Conservation (phyloP, 2,797 vertebrate genomes). For the Syngnathus rostellatus region DNA sequence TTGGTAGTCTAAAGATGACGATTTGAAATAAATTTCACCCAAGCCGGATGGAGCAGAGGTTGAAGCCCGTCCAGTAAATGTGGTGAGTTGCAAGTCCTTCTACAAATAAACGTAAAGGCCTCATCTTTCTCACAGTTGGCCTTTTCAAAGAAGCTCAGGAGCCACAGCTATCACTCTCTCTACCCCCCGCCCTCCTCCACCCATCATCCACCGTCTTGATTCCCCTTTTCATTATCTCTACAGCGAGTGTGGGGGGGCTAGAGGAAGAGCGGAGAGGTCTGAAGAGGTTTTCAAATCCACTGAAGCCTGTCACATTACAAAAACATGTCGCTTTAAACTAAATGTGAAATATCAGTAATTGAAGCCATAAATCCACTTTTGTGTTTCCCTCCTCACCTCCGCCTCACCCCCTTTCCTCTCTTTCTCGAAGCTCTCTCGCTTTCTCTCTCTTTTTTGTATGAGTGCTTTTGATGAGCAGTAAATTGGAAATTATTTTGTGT, state of each 20-base stretch:
- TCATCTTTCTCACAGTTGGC: slow-evolving; percentile 27
- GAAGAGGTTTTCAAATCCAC: slow-evolving; percentile 79
- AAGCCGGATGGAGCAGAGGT: slow-evolving; percentile 35
- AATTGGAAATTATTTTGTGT: slow-evolving; percentile 87
- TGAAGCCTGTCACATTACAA: slow-evolving; percentile 88
- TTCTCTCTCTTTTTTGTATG: slow-evolving; percentile 40
- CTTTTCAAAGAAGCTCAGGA: slow-evolving; percentile 55
- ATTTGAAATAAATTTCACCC: slow-evolving; percentile 33
- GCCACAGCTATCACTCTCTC: slow-evolving; percentile 60
- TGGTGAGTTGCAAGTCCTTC: slow-evolving; percentile 44
- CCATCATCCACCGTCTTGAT: slow-evolving; percentile 19
- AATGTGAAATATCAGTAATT: slow-evolving; percentile 93
- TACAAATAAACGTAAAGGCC: slow-evolving; percentile 48
- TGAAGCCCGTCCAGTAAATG: slow-evolving; percentile 37
- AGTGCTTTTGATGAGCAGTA: slow-evolving; percentile 86
- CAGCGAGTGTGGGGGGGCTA: slow-evolving; percentile 37
- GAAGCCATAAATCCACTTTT: slow-evolving; percentile 87
- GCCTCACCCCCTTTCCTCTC: slow-evolving; percentile 23
- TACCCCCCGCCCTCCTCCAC: slow-evolving; percentile 33
- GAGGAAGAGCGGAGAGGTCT: slow-evolving; percentile 65
- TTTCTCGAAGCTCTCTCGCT: slow-evolving; percentile 31
- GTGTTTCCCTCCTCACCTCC: slow-evolving; percentile 48
- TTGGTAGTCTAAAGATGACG: slow-evolving; percentile 36
- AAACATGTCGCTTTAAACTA: slow-evolving; percentile 92
- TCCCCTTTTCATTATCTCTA: slow-evolving; percentile 71